These are phyloP conservation scores for Leptobrachium ailaonicum DNA, from an alignment of 2,113 vertebrate genomes.

Conservation along the genomic window DNA sequence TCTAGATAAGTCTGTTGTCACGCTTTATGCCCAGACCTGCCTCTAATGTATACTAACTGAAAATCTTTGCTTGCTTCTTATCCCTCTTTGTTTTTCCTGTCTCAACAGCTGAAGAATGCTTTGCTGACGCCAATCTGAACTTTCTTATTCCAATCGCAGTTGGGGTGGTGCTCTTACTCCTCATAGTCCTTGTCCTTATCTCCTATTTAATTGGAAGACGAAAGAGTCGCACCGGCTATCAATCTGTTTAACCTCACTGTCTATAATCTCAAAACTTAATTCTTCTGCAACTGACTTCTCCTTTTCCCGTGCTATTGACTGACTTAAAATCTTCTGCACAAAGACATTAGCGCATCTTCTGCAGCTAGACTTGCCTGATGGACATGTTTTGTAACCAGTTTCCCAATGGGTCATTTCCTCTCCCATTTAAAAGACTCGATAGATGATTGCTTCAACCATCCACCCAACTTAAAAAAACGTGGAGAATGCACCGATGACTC, in stretches of 20 bases:
- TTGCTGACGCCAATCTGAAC: conserved; percentile 95
- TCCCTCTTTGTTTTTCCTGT: conserved; percentile 53
- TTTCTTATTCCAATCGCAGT: conserved; percentile 95
- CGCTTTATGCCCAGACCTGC: no score
- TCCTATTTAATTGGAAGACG: conserved; percentile 92
- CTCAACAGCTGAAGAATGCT: conserved; percentile 91
- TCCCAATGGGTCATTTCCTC: no score
- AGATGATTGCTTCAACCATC: no score
- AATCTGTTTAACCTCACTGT: conserved; percentile 78
- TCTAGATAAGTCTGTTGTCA: no score
- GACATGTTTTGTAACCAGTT: no score
- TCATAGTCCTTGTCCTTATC: conserved; percentile 94
- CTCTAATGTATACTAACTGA: no score
- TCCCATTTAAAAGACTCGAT: no score
- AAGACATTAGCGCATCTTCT: background rate
- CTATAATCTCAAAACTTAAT: conserved; percentile 31
- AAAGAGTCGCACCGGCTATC: conserved; percentile 92
- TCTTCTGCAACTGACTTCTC: conserved; percentile 32
- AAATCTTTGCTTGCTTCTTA: background rate
- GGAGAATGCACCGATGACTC: no score
- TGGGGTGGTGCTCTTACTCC: conserved; percentile 88
- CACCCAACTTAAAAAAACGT: no score
- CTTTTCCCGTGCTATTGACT: conserved; percentile 17
- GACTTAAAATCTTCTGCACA: background rate
- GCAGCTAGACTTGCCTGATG: no score